Conservation (phyloP, 2,113 vertebrate genomes). For the Quiscalus mexicanus region DNA sequence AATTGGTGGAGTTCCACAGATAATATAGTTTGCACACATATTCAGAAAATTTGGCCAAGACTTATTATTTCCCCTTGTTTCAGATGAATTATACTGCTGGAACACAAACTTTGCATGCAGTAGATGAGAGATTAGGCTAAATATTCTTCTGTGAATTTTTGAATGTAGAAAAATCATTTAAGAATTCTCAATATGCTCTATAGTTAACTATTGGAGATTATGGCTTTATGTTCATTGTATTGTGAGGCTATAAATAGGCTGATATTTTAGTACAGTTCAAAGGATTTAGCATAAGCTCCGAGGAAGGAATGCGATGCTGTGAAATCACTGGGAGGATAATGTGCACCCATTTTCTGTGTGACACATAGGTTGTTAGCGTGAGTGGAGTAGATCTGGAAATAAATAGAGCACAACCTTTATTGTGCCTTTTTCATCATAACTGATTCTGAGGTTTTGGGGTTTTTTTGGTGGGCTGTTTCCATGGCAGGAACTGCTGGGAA, state of each 20-base stretch:
- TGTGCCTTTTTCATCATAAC: not conserved
- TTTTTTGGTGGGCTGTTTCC: not conserved
- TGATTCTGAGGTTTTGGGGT: not conserved
- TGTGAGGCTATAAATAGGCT: slow-evolving; percentile 5
- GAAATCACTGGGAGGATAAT: not conserved
- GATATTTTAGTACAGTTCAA: slow-evolving; percentile 2
- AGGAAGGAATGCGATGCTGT: not conserved
- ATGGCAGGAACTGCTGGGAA: not conserved
- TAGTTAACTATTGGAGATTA: not conserved
- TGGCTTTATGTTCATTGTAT: not conserved
- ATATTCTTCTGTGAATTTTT: not conserved
- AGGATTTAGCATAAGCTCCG: not conserved
- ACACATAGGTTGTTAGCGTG: not conserved
- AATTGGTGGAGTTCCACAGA: not conserved
- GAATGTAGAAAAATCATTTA: not conserved
- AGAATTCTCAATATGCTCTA: not conserved
- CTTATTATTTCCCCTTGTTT: not conserved
- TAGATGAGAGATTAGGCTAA: not conserved
- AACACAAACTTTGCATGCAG: not conserved
- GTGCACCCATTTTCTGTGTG: not conserved
- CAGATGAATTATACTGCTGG: not conserved
- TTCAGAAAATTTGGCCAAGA: not conserved
- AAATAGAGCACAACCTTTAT: not conserved
- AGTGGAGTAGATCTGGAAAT: not conserved
- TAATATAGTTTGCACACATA: not conserved